phyloP scores from a whole-genome alignment of 2,113 vertebrate genomes.

The Chitala chitala region DNA sequence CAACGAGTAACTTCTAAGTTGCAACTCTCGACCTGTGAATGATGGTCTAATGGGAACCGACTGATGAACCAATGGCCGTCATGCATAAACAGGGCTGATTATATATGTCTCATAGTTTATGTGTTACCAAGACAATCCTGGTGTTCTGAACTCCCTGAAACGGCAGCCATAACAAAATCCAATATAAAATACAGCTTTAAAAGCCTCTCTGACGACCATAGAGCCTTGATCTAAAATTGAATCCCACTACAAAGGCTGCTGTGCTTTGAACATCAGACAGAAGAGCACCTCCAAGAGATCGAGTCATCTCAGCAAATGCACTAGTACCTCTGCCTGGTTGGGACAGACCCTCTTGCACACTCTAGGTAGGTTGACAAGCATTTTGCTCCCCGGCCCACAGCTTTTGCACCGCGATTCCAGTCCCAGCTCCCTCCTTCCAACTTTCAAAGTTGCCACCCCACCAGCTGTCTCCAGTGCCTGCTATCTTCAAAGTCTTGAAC shows the following conservation, averaged over 20 bases:
- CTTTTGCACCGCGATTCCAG: not conserved
- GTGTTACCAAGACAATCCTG: not conserved
- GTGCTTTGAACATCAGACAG: slow-evolving; percentile 58
- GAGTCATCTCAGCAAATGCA: slow-evolving; percentile 62
- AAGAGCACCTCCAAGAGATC: slow-evolving; percentile 63
- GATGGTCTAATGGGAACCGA: not conserved
- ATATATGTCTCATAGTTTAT: not conserved
- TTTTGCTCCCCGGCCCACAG: not conserved
- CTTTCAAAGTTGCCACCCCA: not conserved
- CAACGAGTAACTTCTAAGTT: too few relatives aligned
- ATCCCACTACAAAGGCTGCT: slow-evolving; percentile 61
- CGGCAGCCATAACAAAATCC: not conserved
- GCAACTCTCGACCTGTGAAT: not conserved
- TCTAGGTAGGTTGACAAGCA: slow-evolving; percentile 20
- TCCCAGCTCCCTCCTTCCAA: not conserved
- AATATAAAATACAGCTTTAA: not conserved
- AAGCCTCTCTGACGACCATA: slow-evolving; percentile 55
- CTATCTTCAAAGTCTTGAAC: not conserved
- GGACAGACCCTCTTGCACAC: slow-evolving; percentile 44
- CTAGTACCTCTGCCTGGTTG: slow-evolving; percentile 50
- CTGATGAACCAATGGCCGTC: not conserved
- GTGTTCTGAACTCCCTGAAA: not conserved
- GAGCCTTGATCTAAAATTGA: slow-evolving; percentile 60
- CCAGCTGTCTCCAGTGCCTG: not conserved
- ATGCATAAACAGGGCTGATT: not conserved